Conservation (phyloP, 2,888 invertebrate genomes). For the Stenchaetothrips biformis region DNA sequence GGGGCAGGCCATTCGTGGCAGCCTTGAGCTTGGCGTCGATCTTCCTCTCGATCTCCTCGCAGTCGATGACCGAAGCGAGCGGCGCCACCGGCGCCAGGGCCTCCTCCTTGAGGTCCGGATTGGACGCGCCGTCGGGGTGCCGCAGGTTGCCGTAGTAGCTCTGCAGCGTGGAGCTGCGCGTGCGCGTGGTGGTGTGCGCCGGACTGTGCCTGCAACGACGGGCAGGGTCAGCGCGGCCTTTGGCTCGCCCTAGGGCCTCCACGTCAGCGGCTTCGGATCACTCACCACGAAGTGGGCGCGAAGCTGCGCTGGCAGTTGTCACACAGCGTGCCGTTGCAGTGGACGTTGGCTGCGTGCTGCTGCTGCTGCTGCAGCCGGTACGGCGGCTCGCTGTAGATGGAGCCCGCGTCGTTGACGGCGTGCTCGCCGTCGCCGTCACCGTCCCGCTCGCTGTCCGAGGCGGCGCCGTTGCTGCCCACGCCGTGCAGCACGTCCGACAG, state of each 20-base stretch:
- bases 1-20: conserved; percentile 15
- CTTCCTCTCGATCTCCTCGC: conserved; percentile 35
- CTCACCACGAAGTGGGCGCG: conserved; percentile 44
- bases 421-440: conserved; percentile 37
- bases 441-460: conserved; percentile 40
- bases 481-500: conserved; percentile 65
- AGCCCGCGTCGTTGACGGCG: conserved; percentile 64
- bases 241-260: no score
- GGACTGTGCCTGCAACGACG: conserved; percentile 51
- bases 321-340: conserved; percentile 50
- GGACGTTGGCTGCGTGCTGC: conserved; percentile 39
- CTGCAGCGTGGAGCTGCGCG: conserved; percentile 44
- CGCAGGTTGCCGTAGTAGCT: conserved; percentile 54
- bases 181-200: conserved; percentile 60
- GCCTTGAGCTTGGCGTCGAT: conserved; percentile 28
- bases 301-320: conserved; percentile 69
- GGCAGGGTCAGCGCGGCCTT: no score
- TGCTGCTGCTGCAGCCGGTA: conserved; percentile 53
- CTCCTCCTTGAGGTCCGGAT: conserved; percentile 78
- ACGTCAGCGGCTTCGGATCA: no score
- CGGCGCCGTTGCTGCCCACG: conserved; percentile 33
- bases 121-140: conserved; percentile 89
- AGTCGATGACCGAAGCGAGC: conserved; percentile 32
- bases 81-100: conserved; percentile 35
- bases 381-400: conserved; percentile 82